Conservation (phyloP, 64 coral and sea anemone species). For the Montipora sp. region DNA sequence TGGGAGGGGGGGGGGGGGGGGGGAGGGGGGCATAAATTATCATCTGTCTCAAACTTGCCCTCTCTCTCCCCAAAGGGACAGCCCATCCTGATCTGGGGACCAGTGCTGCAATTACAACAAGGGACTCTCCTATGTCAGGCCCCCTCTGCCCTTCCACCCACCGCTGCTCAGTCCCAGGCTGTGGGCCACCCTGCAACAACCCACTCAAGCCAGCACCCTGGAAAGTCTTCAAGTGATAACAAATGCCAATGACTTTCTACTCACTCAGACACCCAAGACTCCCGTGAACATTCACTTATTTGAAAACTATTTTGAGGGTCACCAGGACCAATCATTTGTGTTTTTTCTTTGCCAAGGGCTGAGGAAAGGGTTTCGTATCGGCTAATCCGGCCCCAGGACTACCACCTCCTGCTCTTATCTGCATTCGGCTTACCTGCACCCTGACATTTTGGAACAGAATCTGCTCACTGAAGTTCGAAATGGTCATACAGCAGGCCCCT, state of each 20-base stretch:
- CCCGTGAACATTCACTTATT: constrained; percentile 17
- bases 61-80: background rate
- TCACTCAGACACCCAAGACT: background rate
- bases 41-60: no score
- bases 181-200: background rate
- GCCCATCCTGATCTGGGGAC: background rate
- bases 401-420: background rate
- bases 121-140: background rate
- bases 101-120: background rate
- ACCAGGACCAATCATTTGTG: background rate
- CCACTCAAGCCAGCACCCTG: background rate
- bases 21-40: no score
- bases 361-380: background rate
- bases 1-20: no score
- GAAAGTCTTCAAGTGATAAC: constrained; percentile 8
- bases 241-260: background rate
- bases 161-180: background rate
- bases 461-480: background rate
- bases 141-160: background rate
- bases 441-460: background rate
- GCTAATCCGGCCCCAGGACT: background rate
- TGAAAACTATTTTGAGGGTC: background rate
- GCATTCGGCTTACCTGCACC: background rate
- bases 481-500: constrained; percentile 26
- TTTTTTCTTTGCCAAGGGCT: background rate